These are phyloP conservation scores for Spongia lamella DNA, from an alignment of 37 sponge, comb jelly and placozoan species.

Conservation along the genomic window DNA sequence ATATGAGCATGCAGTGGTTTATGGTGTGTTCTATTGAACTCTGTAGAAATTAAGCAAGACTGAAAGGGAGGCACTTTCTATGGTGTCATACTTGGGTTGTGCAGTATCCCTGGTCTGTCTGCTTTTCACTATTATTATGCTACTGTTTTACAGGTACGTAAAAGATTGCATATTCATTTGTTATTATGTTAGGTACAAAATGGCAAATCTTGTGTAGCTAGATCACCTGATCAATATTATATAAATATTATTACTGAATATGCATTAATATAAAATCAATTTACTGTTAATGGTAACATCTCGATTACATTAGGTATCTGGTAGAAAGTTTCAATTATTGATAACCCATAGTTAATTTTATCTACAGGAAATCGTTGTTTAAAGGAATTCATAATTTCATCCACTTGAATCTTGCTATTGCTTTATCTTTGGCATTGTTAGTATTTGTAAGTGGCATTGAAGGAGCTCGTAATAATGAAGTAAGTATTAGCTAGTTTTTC, in stretches of 20 bases:
- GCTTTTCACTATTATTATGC: neutral
- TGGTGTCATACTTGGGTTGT: slow-evolving; percentile 26
- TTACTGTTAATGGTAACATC: no score
- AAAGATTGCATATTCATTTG: neutral
- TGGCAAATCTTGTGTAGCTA: no score
- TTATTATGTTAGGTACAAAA: slow-evolving; percentile 1
- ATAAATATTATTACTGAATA: no score
- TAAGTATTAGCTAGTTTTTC: no score
- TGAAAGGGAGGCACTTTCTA: neutral
- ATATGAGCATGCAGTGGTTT: neutral
- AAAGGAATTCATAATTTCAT: slow-evolving; percentile 14
- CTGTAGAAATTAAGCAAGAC: neutral
- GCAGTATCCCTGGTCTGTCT: slow-evolving; percentile 31
- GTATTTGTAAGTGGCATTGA: slow-evolving; percentile 35
- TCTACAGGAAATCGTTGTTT: slow-evolving; percentile 14
- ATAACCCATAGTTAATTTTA: no score
- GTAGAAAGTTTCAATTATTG: no score
- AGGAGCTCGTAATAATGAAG: neutral
- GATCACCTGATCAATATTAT: no score
- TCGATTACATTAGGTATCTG: no score
- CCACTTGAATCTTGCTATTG: slow-evolving; percentile 20
- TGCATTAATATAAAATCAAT: no score
- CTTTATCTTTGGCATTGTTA: neutral
- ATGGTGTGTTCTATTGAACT: neutral
- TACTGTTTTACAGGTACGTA: slow-evolving; percentile 4